Base-by-base conservation (phyloP, 2,797 vertebrate species). In the Epinephelus malabaricus region DNA sequence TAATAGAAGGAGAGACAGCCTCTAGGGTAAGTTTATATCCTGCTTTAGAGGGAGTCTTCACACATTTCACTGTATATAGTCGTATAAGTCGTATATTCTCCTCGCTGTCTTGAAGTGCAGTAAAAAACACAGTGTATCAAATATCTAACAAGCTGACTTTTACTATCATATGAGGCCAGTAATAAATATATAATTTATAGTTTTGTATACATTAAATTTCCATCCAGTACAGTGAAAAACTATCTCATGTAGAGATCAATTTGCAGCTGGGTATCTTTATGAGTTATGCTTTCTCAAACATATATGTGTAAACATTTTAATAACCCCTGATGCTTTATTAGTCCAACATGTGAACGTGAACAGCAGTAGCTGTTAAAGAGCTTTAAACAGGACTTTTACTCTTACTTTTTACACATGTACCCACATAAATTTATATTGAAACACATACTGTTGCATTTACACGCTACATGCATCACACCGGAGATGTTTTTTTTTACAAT, bases 231-330 rank as follows among this genome's bases (percentile, higher is more conserved):
- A 14, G 45, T 83, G 69, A 86, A 54, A 75, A 76, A 84, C 62
- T 38, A 38, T 79, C 83, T 83, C 49, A 79, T 78, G 68, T 69
- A 73, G 70, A 75, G 46, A 75, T 81, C 63, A 30, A 58, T 90
- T 88, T 88, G 81, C 86, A 93, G 86, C 90, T 91, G 85, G 73
- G 54, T 49, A 40, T 73, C 73, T 94, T 95, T 94, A 93, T 90
- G 87, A 89, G 89, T 91, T 83, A 72, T 73, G 74, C 50, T 77
- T 85, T 88, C 79, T 79, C 72, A 84, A 86, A 89, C 79, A 71
- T 90, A 71, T 90, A 88, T 73, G 86, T 77, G 76, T 85, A 89
- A 93, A 93, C 83, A 83, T 87, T 87, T 93, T 89, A 90, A 94
- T 82, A 85, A 89, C 76, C 84, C 76, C 76, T 54, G 79, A 88